Evolutionary conservation across 1,140 invertebrate species (phyloP), one percentile per base, ranked within the genome.

Genomic region (Diploscapter pachys): DNA sequence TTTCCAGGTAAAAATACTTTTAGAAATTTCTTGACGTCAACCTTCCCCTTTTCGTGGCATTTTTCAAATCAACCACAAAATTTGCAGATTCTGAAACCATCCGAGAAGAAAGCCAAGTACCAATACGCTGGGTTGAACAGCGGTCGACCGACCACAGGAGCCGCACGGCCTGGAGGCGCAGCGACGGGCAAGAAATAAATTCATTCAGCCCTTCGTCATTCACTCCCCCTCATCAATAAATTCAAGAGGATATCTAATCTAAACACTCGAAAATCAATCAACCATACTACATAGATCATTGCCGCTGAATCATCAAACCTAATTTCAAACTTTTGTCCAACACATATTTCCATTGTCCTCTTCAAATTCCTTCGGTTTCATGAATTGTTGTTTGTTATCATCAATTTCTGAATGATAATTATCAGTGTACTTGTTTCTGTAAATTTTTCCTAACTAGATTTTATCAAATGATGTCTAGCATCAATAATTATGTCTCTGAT

Each of bases 51-150:
- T 31, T 31, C 31, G 31, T 31, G 31, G 31, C 31, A 31, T 31
- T 31, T 31, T 31, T 31, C 31, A 31, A 4, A 5, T 65, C n/a
- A 5, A 11, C 31, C 9, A 64, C 62, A 65, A 4, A 31, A 8
- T 91, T 89, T 85, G 63, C 89, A 98, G 91, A 98, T 98, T 83
- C 88, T 98, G 86, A 98, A 98, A 89, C 96, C 96, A 78, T 95
- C 95, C 11, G 96, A 98, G 88, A 98, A 98, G 89, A 94, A 97
- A 89, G 94, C 95, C 54, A 99, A 99, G 87, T 98, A 98, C 87
- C 94, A 97, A 85, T 98, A 98, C 88, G 88, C 89, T 72, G 89
- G 90, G 56, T 80, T 91, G 70, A 89, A 89, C 79, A 87, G 88
- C 49, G 89, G 89, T 31, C 85, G 90, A 74, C 89, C 90, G 6